Evolutionary conservation across 2,888 invertebrate genomes (phyloP), one percentile per base, ranked within the genome.

Genomic region (Synanthedon vespiformis): DNA sequence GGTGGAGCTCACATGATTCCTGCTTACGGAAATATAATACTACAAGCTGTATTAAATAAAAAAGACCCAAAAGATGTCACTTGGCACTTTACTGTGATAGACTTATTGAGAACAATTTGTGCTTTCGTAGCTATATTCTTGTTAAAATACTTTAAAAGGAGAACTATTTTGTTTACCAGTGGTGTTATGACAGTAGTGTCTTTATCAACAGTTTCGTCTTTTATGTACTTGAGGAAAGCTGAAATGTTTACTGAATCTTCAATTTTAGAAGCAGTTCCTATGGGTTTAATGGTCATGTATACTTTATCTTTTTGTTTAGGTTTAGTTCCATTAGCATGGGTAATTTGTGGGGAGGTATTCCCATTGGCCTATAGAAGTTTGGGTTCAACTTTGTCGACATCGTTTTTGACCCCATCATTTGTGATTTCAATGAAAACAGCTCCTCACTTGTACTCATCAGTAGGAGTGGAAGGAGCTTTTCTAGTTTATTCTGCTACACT

Each of bases 61-160:
- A 56, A 65, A 0, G 63, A 74, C 1, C 65, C 76, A 0, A 74
- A 73, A 41, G 79, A 86, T 22, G 85, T 87, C 0, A 74, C 80
- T 5, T 85, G 82, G 72, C 91, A 91, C 55, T 92, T 92, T 51
- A 86, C 92, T 14, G 76, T 91, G 3, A 88, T 93, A 58, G 93
- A 93, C 57, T 59, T 89, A n/a, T 79, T 92, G 1, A 82, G 93
- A 50, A 84, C 92, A 1, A 53, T 90, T 1, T 90, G 90, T 62
- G 91, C 92, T 0, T 82, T 90, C 22, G 57, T 91, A 12, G 90
- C 86, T 51, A 85, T 86, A 73, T 85, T 86, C 55, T 56, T 87
- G 57, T 57, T 87, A 1, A 87, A 86, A 63, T 76, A 73, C 52
- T 80, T 72, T 52, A 81, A 74, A 51, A 61, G 86, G 51, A 68